These are phyloP conservation scores for Brachyistius frenatus DNA, from an alignment of 2,113 vertebrate genomes.

Conservation along the genomic window DNA sequence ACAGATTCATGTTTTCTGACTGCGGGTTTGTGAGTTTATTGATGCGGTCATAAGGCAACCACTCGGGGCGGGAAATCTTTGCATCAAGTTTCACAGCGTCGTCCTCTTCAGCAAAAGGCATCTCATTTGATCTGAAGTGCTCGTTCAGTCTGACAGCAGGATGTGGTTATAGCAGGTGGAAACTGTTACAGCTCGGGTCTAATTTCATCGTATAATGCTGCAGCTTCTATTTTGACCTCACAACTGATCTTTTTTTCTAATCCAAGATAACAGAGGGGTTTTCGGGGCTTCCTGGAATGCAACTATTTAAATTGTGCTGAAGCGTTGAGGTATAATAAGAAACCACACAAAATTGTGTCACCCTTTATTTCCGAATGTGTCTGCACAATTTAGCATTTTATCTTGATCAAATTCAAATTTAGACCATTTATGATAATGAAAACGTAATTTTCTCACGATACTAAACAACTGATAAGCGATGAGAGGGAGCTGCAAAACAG, in stretches of 20 bases:
- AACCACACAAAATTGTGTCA: not conserved
- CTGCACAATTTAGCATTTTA: not conserved
- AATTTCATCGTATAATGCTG: slow-evolving; percentile 4
- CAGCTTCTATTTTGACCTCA: not conserved
- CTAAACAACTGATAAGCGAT: not conserved
- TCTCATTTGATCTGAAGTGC: slow-evolving; percentile 23
- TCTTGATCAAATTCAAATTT: no score
- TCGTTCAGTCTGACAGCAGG: slow-evolving; percentile 35
- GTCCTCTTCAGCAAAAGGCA: not conserved
- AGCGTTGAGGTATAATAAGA: not conserved
- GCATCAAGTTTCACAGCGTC: slow-evolving; percentile 5
- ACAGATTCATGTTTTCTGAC: not conserved
- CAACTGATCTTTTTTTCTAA: not conserved
- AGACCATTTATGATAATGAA: not conserved
- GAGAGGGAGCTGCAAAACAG: not conserved
- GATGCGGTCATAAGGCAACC: not conserved
- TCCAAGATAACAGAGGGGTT: not conserved
- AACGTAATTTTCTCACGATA: not conserved
- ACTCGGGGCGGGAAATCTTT: not conserved
- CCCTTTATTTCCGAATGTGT: not conserved
- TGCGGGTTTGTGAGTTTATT: not conserved
- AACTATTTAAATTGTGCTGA: not conserved
- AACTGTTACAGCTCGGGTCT: slow-evolving; percentile 29
- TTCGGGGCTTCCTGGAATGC: not conserved
- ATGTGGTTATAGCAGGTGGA: slow-evolving; percentile 51